phyloP scores from a whole-genome alignment of 2,113 vertebrate species.

The Chaetura pelagica region DNA sequence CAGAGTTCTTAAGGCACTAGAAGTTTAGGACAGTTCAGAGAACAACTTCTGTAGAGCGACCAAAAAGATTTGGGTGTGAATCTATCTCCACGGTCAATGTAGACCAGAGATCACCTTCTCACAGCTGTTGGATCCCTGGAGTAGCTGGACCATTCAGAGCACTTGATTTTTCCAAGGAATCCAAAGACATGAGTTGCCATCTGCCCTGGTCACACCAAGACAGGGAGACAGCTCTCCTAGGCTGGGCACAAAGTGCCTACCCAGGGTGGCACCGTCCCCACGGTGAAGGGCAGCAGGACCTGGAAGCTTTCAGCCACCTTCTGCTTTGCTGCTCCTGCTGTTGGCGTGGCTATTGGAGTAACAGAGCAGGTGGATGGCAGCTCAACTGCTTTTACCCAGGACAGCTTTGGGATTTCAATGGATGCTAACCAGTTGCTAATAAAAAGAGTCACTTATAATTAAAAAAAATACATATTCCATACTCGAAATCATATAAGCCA shows the following conservation, averaged over 20 bases:
- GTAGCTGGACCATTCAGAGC: neutral
- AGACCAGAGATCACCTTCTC: neutral
- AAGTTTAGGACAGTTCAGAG: neutral
- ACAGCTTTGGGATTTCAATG: accelerated
- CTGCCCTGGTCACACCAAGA: neutral
- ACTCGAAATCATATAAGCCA: neutral
- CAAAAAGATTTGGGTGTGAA: neutral
- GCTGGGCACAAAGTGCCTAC: neutral
- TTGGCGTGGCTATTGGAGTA: neutral
- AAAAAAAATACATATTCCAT: neutral
- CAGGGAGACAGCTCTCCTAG: neutral
- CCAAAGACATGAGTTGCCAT: neutral
- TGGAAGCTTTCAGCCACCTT: neutral
- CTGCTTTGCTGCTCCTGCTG: neutral
- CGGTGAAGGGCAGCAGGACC: neutral
- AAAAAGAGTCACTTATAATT: neutral
- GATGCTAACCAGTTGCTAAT: neutral
- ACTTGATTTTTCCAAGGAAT: neutral
- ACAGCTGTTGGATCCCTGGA: neutral
- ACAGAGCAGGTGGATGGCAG: accelerated
- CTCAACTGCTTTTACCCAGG: neutral
- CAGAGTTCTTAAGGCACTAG: neutral
- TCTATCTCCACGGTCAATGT: accelerated
- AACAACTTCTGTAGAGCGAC: neutral
- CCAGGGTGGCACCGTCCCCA: neutral